A percentile compares a stretch with the other conserved stretches of the same genome.
These are phyloP conservation scores for Sarcophaga carnaria DNA, from an alignment of 2,888 invertebrate genomes.

Conservation along the genomic window DNA sequence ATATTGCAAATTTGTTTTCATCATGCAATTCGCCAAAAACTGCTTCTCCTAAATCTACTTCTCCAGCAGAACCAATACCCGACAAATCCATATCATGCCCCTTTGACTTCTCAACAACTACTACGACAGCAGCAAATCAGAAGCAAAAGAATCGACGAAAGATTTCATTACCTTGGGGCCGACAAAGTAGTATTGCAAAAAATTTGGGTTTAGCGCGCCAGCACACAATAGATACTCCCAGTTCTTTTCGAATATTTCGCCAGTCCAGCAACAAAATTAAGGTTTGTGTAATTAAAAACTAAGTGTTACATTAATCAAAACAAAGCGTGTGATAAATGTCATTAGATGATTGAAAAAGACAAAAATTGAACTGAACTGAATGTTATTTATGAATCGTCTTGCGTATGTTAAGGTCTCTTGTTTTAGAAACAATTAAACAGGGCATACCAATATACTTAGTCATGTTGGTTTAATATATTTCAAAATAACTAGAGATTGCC, in stretches of 20 bases:
- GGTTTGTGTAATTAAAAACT: conserved; percentile 76
- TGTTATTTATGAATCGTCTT: no score
- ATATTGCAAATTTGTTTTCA: conserved; percentile 44
- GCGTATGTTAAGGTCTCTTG: no score
- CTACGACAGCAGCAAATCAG: conserved; percentile 75
- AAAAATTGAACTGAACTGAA: no score
- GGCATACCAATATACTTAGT: no score
- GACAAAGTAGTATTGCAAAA: conserved; percentile 89
- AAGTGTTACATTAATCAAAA: not conserved
- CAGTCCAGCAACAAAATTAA: conserved; percentile 82
- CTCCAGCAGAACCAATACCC: conserved; percentile 60
- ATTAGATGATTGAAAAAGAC: no score
- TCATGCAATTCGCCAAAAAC: conserved; percentile 38
- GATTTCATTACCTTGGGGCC: conserved; percentile 94
- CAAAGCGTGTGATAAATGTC: no score
- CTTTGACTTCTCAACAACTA: conserved; percentile 70
- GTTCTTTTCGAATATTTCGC: conserved; percentile 91
- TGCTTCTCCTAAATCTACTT: conserved; percentile 45
- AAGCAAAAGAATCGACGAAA: conserved; percentile 89
- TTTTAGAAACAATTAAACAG: no score
- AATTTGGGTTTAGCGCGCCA: conserved; percentile 91
- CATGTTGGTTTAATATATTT: no score
- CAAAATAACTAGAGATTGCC: no score
- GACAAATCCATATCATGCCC: conserved; percentile 66
- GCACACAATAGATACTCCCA: conserved; percentile 95